Conservation (phyloP, 2,113 vertebrate species). For the Natator depressus region DNA sequence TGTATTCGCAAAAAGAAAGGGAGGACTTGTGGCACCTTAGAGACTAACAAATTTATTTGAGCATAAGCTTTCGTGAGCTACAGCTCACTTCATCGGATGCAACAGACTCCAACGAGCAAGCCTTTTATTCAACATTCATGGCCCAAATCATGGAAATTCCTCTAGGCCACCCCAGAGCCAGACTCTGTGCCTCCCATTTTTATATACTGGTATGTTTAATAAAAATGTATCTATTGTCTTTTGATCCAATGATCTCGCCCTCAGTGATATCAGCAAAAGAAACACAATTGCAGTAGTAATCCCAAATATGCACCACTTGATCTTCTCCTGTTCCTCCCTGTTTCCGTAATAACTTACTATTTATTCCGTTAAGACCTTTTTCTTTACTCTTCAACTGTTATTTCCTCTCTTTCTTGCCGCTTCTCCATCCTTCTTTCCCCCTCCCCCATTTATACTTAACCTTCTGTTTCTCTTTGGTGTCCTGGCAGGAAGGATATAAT, state of each 20-base stretch:
- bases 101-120: too few species aligned
- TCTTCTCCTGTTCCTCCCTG: not conserved
- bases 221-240: conserved; percentile 58
- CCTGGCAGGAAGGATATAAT: conserved; percentile 68
- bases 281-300: conserved; percentile 30
- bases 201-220: not conserved
- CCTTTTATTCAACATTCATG: conserved; percentile 68
- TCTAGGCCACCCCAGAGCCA: conserved; percentile 61
- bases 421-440: conserved; percentile 25
- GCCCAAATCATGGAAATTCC: conserved; percentile 72
- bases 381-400: conserved; percentile 21
- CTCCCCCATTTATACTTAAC: conserved; percentile 49
- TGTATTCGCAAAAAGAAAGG: too few species aligned
- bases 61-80: too few species aligned
- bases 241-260: not conserved
- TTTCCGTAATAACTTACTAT: not conserved
- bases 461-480: conserved; percentile 58
- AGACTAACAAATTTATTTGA: too few species aligned
- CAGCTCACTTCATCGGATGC: too few species aligned
- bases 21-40: too few species aligned
- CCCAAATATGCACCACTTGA: not conserved
- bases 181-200: conserved; percentile 65
- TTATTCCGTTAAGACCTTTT: conserved; percentile 29
- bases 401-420: conserved; percentile 34
- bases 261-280: conserved; percentile 16